Evolutionary conservation across 2,888 invertebrate genomes (phyloP), one percentile per base, ranked within the genome.

Genomic region (Hirudinaria manillensis): DNA sequence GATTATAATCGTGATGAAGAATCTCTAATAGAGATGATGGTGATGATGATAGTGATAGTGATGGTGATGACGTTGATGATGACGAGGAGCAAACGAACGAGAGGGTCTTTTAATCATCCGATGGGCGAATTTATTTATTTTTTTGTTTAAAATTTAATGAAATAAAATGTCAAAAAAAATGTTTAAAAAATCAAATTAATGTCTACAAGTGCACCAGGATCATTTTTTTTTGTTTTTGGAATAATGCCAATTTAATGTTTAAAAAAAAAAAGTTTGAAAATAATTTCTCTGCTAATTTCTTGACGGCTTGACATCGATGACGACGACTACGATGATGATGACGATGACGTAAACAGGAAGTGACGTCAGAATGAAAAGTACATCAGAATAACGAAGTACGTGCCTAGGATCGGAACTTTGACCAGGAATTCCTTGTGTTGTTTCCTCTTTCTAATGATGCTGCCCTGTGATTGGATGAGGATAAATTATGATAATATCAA

Each of bases 401-500:
- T 67, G 29, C 73, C 77, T 65, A 72, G 51, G 7, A 73, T 53
- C n/a, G 73, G 73, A 38, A 73, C 61, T 56, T 73, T 73, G 45
- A 94, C 93, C 71, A 99, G 89, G 87, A 99, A 98, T 86, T 98
- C 98, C 87, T 99, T 97, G 87, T 99, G 99, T 93, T 99, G 95
- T 87, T 98, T 95, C 80, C 99, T 90, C 87, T 99, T 99, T 80
- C 97, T 89, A 84, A 99, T 99, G 68, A 98, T 98, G 77, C 95
- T 96, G 81, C 88, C 98, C 85, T 85, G 81, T 13, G 68, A 75
- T 72, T 21, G 6, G n/a, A 34, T 51, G 29, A 27, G 7, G 13
- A 61, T 61, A 1, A 16, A 27, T 61, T 7, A 27, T 61, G 6
- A 61, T 27, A 61, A 13, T 61, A 61, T 27, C 29, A 16, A n/a